A percentile compares a stretch with the other conserved stretches of the same genome.
Evolutionary conservation across 2,113 vertebrate species (phyloP).

Genomic region (Atherinomorus stipes): DNA sequence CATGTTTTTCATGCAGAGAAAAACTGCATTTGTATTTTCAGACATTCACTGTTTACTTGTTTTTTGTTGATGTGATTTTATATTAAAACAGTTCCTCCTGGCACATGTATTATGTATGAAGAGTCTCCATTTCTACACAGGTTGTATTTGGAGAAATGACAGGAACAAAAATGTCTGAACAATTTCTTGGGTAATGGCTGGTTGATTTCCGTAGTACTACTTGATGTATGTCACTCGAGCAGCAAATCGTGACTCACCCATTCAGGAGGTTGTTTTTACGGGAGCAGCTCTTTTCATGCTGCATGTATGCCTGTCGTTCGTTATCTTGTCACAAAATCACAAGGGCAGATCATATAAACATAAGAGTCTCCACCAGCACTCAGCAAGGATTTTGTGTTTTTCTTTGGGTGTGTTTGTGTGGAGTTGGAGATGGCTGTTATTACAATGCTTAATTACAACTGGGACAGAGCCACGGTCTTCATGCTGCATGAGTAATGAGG

Average conservation of each 20-base stretch:
- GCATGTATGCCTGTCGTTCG: no score
- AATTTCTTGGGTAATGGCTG: neutral
- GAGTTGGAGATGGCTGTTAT: constrained; percentile 22
- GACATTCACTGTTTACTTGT: neutral
- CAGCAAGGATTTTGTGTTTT: neutral
- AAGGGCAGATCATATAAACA: no score
- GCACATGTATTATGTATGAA: constrained; percentile 9
- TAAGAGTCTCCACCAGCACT: no score
- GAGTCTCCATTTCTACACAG: neutral
- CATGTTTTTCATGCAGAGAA: neutral
- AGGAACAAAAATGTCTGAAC: constrained; percentile 7
- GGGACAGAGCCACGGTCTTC: constrained; percentile 36
- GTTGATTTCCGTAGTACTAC: no score
- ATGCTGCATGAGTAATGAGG: constrained; percentile 50
- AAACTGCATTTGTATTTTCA: neutral
- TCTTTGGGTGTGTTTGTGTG: neutral
- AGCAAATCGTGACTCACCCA: neutral
- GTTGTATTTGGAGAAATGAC: neutral
- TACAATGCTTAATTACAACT: constrained; percentile 45
- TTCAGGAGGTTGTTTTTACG: constrained; percentile 1
- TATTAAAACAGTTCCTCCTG: neutral
- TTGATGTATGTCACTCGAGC: neutral
- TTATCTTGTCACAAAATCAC: no score
- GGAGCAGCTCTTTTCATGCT: neutral
- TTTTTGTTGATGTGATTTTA: neutral